Percentiles rank a stretch among this genome's conserved stretches.
Conservation (phyloP, 2,888 invertebrate species). For the Dolichomitus sp. region DNA sequence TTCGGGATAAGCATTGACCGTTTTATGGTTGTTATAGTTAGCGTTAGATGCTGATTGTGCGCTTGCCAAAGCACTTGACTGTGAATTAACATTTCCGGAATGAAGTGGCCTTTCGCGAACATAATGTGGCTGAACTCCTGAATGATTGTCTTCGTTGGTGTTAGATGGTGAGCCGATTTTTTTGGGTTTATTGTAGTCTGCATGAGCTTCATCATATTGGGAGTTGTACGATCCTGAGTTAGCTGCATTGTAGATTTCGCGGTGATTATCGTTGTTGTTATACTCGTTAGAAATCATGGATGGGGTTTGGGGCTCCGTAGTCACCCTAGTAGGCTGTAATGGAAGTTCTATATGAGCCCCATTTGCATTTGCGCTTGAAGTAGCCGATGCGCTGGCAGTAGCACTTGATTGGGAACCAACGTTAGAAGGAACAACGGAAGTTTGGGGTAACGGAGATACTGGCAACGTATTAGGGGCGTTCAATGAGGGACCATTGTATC, state of each 20-base stretch:
- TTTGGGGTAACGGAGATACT: neutral
- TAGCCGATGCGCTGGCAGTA: constrained; percentile 38
- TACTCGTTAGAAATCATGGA: neutral
- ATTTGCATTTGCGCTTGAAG: constrained; percentile 35
- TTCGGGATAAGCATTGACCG: neutral
- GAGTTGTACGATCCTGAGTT: constrained; percentile 20
- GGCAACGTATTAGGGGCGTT: neutral
- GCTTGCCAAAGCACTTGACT: constrained; percentile 48
- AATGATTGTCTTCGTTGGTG: constrained; percentile 28
- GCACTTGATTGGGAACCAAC: constrained; percentile 52
- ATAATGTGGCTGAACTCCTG: constrained; percentile 33
- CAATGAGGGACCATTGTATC: neutral
- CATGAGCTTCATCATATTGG: constrained; percentile 20
- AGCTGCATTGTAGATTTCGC: constrained; percentile 23
- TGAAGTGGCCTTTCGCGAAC: neutral
- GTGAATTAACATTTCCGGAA: constrained; percentile 47
- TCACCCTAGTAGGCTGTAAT: constrained; percentile 32
- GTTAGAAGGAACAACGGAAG: neutral
- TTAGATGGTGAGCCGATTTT: constrained; percentile 10
- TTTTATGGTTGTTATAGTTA: constrained; percentile 47
- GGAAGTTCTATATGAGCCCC: constrained; percentile 36
- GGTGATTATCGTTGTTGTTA: constrained; percentile 32
- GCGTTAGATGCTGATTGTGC: constrained; percentile 51
- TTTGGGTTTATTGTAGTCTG: constrained; percentile 5
- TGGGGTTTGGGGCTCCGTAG: constrained; percentile 1